A percentile compares a stretch with the other conserved stretches of the same genome.
Conservation (phyloP, 2,113 vertebrate species). For the Daboia siamensis region DNA sequence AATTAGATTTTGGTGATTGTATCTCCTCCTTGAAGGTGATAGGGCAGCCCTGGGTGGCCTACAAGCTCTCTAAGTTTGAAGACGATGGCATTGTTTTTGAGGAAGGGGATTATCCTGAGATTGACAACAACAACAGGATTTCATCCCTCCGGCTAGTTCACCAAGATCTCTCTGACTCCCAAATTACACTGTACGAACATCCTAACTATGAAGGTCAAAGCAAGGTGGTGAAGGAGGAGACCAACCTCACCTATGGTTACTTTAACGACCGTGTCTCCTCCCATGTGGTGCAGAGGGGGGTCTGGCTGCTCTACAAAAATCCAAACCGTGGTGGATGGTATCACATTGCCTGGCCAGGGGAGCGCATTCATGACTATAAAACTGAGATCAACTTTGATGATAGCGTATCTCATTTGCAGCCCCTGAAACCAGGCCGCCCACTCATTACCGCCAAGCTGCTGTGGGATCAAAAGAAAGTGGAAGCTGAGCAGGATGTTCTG, state of each 20-base stretch:
- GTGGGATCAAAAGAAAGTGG: slow-evolving; percentile 59
- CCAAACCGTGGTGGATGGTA: slow-evolving; percentile 46
- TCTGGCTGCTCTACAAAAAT: slow-evolving; percentile 64
- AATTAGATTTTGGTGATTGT: slow-evolving; percentile 63
- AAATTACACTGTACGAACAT: slow-evolving; percentile 61
- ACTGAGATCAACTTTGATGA: slow-evolving; percentile 48
- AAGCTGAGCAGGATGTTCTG: slow-evolving; percentile 57
- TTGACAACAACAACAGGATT: slow-evolving; percentile 53
- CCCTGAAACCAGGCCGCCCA: slow-evolving; percentile 38
- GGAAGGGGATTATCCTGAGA: slow-evolving; percentile 54
- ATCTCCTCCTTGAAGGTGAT: slow-evolving; percentile 62
- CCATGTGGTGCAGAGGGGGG: slow-evolving; percentile 53
- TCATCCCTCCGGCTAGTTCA: slow-evolving; percentile 53
- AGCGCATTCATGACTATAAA: slow-evolving; percentile 48
- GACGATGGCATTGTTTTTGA: slow-evolving; percentile 36
- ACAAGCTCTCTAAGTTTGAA: slow-evolving; percentile 46
- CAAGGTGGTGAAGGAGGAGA: slow-evolving; percentile 63
- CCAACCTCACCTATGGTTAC: slow-evolving; percentile 56
- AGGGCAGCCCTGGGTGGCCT: slow-evolving; percentile 67
- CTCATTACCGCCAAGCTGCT: slow-evolving; percentile 33
- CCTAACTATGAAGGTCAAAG: slow-evolving; percentile 50
- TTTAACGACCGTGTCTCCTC: slow-evolving; percentile 62
- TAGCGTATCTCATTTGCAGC: slow-evolving; percentile 58
- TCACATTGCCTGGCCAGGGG: slow-evolving; percentile 54
- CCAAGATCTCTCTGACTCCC: slow-evolving; percentile 56